Evolutionary conservation across 2,888 invertebrate species (phyloP).

Genomic region (Acheta domesticus): DNA sequence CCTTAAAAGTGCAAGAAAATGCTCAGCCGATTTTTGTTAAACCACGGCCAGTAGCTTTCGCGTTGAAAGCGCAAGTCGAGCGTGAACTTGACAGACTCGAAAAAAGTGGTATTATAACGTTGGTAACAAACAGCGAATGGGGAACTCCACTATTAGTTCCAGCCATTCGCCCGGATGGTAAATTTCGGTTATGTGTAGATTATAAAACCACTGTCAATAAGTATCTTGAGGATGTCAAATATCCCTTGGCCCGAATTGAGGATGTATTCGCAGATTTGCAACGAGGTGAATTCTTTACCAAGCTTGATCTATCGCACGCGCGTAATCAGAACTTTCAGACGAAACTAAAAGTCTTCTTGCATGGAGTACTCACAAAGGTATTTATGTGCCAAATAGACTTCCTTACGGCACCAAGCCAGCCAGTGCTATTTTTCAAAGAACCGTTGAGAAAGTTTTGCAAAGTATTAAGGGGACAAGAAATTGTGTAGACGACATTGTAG

Average conservation of each 20-base stretch:
- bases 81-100: neutral
- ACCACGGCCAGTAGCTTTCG: no score
- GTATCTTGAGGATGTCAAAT: neutral
- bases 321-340: neutral
- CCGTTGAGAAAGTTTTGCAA: conserved; percentile 42
- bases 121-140: neutral
- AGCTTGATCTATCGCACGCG: neutral
- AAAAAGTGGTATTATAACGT: neutral
- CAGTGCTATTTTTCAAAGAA: no score
- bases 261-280: neutral
- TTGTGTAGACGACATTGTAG: conserved; percentile 42
- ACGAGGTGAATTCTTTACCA: neutral
- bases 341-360: neutral
- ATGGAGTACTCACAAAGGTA: conserved; percentile 24
- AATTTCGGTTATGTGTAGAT: neutral
- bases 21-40: no score
- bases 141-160: neutral
- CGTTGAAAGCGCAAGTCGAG: no score
- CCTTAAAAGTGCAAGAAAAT: neutral
- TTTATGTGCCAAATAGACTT: conserved; percentile 40
- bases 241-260: neutral
- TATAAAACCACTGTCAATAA: neutral
- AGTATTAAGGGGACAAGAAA: conserved; percentile 37
- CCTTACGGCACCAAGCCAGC: no score
- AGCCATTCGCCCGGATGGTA: neutral